Evolutionary conservation across 1,140 invertebrate genomes (phyloP).

Genomic region (Calliphora vicina): DNA sequence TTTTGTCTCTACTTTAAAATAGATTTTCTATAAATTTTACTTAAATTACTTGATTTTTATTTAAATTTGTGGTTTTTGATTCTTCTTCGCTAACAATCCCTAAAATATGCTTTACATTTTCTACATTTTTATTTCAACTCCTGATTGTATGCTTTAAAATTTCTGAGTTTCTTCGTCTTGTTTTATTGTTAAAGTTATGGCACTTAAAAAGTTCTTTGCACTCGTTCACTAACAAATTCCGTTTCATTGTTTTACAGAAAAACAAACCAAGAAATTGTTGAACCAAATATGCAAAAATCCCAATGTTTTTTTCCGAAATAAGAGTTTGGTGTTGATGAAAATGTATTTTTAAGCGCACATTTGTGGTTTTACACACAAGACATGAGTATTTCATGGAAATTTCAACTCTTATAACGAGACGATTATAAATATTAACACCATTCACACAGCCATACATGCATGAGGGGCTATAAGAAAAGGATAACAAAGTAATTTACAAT

Average conservation of each 20-base stretch:
- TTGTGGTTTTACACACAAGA: conserved; percentile 10
- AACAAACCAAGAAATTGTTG: not conserved
- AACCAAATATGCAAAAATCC: not conserved
- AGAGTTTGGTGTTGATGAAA: conserved; percentile 33
- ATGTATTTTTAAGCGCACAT: conserved; percentile 32
- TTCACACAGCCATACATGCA: not conserved
- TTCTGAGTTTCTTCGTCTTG: not conserved
- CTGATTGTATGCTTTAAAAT: not conserved
- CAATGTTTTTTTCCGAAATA: conserved; percentile 18
- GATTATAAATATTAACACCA: conserved; percentile 29
- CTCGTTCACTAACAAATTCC: not conserved
- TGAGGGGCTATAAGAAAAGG: not conserved
- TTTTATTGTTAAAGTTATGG: not conserved
- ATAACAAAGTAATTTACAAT: conserved; percentile 28
- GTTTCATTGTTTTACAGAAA: not conserved
- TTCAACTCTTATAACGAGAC: conserved; percentile 10
- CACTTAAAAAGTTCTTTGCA: conserved; percentile 5
- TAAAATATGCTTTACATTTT: not conserved
- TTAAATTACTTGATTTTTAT: too few relatives aligned
- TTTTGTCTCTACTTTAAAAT: too few relatives aligned
- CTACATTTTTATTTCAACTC: not conserved
- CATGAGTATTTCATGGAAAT: not conserved
- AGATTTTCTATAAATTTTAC: too few relatives aligned
- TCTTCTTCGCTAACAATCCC: not conserved
- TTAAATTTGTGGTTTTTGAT: too few relatives aligned